A percentile compares a stretch with the other conserved stretches of the same genome.
phyloP scores from a whole-genome alignment of 2,113 vertebrate species.

The Axis porcinus region DNA sequence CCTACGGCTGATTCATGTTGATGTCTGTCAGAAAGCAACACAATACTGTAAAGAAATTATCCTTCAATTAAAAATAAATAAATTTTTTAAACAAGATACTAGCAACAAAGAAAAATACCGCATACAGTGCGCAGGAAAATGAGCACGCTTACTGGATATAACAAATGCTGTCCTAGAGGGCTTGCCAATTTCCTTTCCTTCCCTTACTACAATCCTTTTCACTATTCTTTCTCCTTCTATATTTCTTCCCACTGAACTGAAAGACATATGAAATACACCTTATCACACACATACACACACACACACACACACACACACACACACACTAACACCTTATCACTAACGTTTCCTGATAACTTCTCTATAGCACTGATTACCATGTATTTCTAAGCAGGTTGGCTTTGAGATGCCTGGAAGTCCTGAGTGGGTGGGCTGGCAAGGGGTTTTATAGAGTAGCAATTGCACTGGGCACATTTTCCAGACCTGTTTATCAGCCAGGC shows the following conservation, averaged over 20 bases:
- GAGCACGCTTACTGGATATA: accelerated
- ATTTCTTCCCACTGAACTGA: not conserved
- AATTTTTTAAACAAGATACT: not conserved
- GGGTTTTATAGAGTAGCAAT: not conserved
- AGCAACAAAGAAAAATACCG: not conserved
- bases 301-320: no score
- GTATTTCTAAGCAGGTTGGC: not conserved
- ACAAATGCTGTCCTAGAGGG: not conserved
- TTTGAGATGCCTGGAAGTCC: not conserved
- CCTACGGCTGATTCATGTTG: not conserved
- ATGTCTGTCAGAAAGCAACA: not conserved
- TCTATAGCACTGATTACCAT: not conserved
- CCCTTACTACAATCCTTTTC: not conserved
- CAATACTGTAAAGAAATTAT: not conserved
- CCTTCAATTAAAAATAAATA: not conserved
- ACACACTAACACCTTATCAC: not conserved
- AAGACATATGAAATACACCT: not conserved
- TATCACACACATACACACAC: not conserved
- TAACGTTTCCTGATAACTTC: not conserved
- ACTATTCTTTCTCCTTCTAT: not conserved
- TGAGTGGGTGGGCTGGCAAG: not conserved
- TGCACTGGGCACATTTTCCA: not conserved
- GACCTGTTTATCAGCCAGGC: not conserved
- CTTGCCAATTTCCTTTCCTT: not conserved
- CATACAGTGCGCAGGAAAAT: not conserved